Base-by-base conservation (phyloP, 2,888 invertebrate species). In the Netelia virgata region DNA sequence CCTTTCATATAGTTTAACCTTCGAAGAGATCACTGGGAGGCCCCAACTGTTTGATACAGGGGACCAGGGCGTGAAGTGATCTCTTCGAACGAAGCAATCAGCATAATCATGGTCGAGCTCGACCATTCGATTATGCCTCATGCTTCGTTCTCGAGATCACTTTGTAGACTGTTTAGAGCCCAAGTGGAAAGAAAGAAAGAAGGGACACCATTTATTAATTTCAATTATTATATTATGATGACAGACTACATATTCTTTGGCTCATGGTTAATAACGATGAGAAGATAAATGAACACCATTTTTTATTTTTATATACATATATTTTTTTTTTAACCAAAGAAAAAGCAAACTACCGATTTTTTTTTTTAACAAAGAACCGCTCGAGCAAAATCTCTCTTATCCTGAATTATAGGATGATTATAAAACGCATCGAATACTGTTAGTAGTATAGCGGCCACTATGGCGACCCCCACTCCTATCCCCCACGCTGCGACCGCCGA, bases 371-470 rank as follows among this genome's bases (percentile, higher is more conserved):
- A 28, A 3, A 28, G 28, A 28, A 28, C 14, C 3, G 55, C 23
- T 20, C 59, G 43, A 3, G 76, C 76, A 43, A 76, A 59, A 10
- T 18, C 76, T 1, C 47, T 57, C 14, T 59, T 43, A 16, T 76
- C 59, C 1, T 20, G 14, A 47, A 68, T 36, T 16, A 83, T 82
- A 1, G 82, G 79, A 47, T 57, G 50, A 23, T 80, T 85, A 18
- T 83, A 83, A 53, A 86, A 86, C 0, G 10, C 14, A 3, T 74
- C 66, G 53, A 86, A 78, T 0, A 81, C 74, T 55, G 69, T 41
- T 23, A n/a, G n/a, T n/a, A n/a, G n/a, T n/a, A n/a, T n/a, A n/a
- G n/a, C n/a, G n/a, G n/a, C n/a, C n/a, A n/a, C n/a, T n/a, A n/a
- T n/a, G 23, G 3, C 23, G 23, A 1, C 23, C 23, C 23, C 23